Evolutionary conservation across 2,888 invertebrate genomes (phyloP).

Genomic region (Aphodius granarius): DNA sequence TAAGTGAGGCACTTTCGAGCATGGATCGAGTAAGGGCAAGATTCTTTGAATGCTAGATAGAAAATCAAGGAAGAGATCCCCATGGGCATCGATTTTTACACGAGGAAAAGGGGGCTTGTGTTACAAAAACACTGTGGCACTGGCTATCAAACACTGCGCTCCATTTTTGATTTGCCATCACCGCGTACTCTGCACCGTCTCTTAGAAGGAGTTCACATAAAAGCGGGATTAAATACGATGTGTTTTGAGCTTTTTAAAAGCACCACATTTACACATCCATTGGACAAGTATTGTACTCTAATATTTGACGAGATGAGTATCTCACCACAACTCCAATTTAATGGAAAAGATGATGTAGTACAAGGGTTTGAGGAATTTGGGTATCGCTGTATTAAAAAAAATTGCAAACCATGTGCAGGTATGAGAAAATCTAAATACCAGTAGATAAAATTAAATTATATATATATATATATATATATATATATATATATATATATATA

Average conservation of each 20-base stretch:
- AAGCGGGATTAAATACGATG: no score
- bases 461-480: not conserved
- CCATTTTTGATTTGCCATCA: no score
- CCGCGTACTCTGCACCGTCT: conserved; percentile 9
- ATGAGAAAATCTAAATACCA: not conserved
- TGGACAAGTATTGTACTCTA: conserved; percentile 11
- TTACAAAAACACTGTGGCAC: conserved; percentile 22
- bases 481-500: not conserved
- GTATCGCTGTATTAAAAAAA: conserved; percentile 1
- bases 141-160: conserved; percentile 27
- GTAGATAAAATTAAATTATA: not conserved
- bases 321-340: conserved; percentile 25
- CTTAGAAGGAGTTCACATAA: no score
- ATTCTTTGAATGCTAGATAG: not conserved
- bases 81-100: not conserved
- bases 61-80: not conserved
- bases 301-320: conserved; percentile 20
- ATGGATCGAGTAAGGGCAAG: not conserved
- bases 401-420: not conserved
- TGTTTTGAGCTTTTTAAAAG: no score
- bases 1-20: not conserved
- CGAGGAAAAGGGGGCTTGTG: conserved; percentile 7
- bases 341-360: conserved; percentile 22
- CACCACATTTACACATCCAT: not conserved
- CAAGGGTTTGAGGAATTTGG: no score